Percentiles rank a stretch among this genome's conserved stretches.
Conservation (phyloP, 2,113 vertebrate species). For the Sigmodon hispidus region DNA sequence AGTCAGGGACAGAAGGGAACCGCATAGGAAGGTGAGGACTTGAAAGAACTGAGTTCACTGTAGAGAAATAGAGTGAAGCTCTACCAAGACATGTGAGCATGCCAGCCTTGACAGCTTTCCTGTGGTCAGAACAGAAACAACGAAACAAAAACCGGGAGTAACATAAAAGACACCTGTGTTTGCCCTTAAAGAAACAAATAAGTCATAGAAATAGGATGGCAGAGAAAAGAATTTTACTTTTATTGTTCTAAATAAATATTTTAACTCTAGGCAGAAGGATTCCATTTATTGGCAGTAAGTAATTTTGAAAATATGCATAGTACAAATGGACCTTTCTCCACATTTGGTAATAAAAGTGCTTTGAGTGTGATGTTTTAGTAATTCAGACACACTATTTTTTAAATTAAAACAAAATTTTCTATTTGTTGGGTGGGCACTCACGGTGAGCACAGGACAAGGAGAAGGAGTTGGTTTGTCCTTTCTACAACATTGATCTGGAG, state of each 20-base stretch:
- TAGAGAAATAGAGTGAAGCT: not conserved
- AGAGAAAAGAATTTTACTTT: not conserved
- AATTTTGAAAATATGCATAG: not conserved
- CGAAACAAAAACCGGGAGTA: not conserved
- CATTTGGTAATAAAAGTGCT: slow-evolving; percentile 31
- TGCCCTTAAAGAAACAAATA: slow-evolving; percentile 46
- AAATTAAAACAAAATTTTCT: not conserved
- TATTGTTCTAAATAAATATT: not conserved
- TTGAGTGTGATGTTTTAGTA: not conserved
- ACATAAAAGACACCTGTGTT: not conserved
- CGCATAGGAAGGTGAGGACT: not conserved
- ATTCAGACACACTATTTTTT: slow-evolving; percentile 41
- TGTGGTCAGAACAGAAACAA: not conserved
- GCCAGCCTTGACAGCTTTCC: not conserved
- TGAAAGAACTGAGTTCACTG: not conserved
- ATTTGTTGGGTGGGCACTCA: too few relatives aligned
- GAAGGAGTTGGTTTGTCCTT: not conserved
- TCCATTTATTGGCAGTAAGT: slow-evolving; percentile 41
- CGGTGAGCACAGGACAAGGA: not conserved
- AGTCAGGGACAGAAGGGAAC: not conserved
- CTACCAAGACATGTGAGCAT: not conserved
- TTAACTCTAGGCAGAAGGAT: not conserved
- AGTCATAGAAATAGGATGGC: not conserved
- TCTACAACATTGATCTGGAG: not conserved
- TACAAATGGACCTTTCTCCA: not conserved